phyloP scores from a whole-genome alignment of 2,797 vertebrate species.

The Thalassophryne amazonica region DNA sequence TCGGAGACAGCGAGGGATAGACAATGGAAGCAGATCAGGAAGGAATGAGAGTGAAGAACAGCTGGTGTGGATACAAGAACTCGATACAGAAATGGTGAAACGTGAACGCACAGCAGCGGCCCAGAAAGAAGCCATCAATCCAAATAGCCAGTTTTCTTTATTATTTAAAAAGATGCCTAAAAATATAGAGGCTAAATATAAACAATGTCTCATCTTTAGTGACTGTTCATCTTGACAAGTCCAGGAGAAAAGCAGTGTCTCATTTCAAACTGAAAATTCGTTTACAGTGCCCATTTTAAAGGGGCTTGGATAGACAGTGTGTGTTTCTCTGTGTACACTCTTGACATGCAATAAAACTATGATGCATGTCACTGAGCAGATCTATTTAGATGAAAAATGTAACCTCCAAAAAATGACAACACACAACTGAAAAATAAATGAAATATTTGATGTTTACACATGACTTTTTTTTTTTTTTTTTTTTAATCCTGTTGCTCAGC shows the following conservation, averaged over 20 bases:
- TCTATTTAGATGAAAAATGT: too few relatives aligned
- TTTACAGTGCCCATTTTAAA: too few relatives aligned
- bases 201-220: slow-evolving; percentile 47
- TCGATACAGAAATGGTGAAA: slow-evolving; percentile 7
- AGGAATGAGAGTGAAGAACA: not conserved
- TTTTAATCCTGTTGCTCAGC: too few relatives aligned
- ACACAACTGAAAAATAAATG: too few relatives aligned
- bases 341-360: too few relatives aligned
- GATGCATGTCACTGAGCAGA: too few relatives aligned
- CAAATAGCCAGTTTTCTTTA: slow-evolving; percentile 46
- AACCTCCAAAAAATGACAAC: too few relatives aligned
- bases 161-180: slow-evolving; percentile 48
- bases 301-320: too few relatives aligned
- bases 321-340: too few relatives aligned
- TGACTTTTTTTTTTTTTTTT: too few relatives aligned
- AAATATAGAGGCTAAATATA: slow-evolving; percentile 69
- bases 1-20: slow-evolving; percentile 18
- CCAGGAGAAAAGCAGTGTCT: slow-evolving; percentile 3
- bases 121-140: slow-evolving; percentile 21
- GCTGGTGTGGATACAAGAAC: slow-evolving; percentile 15
- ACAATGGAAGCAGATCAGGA: slow-evolving; percentile 2
- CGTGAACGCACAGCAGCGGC: not conserved
- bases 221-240: slow-evolving; percentile 35
- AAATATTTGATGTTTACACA: too few relatives aligned
- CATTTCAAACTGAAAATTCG: slow-evolving; percentile 23